These are phyloP conservation scores for Catharus ustulatus DNA, from an alignment of 2,797 vertebrate species.

Conservation along the genomic window DNA sequence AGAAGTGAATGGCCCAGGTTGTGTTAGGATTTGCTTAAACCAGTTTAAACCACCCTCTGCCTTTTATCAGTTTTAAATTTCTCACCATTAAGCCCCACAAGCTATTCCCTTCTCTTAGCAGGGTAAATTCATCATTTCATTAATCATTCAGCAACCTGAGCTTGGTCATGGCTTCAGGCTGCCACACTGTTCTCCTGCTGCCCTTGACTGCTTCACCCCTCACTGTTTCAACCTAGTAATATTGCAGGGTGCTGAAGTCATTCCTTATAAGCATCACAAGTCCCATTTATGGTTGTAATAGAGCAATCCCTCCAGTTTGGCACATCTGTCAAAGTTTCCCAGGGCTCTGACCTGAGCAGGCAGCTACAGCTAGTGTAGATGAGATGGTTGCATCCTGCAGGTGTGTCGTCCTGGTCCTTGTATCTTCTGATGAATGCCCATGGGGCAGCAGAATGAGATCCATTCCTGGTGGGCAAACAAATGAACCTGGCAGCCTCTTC, in stretches of 20 bases:
- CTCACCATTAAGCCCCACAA: rapidly evolving
- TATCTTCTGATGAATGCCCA: neutral
- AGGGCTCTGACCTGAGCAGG: neutral
- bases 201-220: neutral
- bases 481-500: neutral
- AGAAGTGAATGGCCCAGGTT: neutral
- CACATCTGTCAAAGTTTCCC: neutral
- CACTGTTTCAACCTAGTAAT: neutral
- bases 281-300: neutral
- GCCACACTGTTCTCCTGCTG: neutral
- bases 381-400: neutral
- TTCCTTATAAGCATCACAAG: neutral
- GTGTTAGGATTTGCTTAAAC: neutral
- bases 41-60: neutral
- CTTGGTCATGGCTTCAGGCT: neutral
- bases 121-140: neutral
- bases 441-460: neutral
- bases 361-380: neutral
- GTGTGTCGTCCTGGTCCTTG: neutral
- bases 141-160: slow-evolving; percentile 2
- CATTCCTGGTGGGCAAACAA: neutral
- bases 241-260: neutral
- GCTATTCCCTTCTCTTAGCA: neutral
- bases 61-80: slow-evolving; percentile 14
- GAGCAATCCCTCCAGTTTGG: neutral